phyloP scores from a whole-genome alignment of 2,888 invertebrate species.

The Xanthorhoe designata region DNA sequence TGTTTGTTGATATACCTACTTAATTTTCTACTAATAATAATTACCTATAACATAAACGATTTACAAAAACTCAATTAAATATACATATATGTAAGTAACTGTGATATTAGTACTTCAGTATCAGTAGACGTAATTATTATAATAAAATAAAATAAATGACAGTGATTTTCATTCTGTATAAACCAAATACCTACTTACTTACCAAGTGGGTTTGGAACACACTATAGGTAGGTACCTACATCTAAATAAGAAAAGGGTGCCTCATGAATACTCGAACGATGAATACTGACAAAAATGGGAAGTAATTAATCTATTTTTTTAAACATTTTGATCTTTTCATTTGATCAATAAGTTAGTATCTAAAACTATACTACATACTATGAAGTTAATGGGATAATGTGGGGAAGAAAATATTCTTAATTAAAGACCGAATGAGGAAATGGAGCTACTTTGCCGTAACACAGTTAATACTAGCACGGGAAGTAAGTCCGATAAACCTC shows the following conservation, averaged over 20 bases:
- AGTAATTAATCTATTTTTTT: background rate
- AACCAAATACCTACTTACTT: background rate
- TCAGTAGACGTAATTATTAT: constrained; percentile 8
- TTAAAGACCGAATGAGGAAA: no score
- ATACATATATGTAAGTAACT: no score
- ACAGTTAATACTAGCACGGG: no score
- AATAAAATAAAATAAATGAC: background rate
- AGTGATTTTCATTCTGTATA: background rate
- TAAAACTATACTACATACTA: no score
- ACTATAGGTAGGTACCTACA: no score
- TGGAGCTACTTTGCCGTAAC: no score
- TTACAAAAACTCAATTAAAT: background rate
- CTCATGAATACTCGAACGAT: no score
- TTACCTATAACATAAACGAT: background rate
- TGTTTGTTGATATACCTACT: background rate
- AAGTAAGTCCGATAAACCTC: no score
- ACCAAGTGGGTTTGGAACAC: background rate
- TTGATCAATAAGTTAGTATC: no score
- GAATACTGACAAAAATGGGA: background rate
- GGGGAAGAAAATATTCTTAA: no score
- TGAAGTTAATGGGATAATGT: no score
- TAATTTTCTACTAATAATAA: background rate
- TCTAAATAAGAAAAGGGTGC: background rate
- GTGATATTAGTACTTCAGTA: constrained; percentile 35
- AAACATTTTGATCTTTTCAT: background rate